Conservation (phyloP, 2,888 invertebrate species). For the Drosophila borealis region DNA sequence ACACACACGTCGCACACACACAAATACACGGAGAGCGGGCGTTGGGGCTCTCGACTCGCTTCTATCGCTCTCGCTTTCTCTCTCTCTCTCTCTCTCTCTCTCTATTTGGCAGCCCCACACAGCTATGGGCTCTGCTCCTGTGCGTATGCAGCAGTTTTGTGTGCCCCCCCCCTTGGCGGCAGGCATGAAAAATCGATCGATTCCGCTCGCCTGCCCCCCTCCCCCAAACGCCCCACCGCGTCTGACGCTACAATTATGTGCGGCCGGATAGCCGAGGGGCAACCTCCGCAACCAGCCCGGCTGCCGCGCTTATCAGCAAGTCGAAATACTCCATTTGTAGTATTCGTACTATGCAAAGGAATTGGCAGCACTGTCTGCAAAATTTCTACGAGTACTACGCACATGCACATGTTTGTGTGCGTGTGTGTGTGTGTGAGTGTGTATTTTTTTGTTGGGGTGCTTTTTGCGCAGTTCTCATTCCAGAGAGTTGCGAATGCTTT, state of each 20-base stretch:
- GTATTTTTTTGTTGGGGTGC: conserved; percentile 48
- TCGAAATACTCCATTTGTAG: conserved; percentile 68
- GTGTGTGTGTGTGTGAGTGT: conserved; percentile 3
- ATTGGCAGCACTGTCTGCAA: conserved; percentile 71
- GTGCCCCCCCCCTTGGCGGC: conserved; percentile 19
- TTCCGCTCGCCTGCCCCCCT: conserved; percentile 26
- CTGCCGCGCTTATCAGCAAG: conserved; percentile 71
- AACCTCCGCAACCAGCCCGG: conserved; percentile 14
- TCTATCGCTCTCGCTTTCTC: conserved; percentile 7
- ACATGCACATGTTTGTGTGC: background rate
- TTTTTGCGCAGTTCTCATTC: conserved; percentile 48
- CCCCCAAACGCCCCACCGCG: conserved; percentile 1
- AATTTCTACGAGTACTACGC: conserved; percentile 53
- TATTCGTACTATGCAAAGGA: conserved; percentile 69
- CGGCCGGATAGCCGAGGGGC: conserved; percentile 1
- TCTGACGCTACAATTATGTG: conserved; percentile 51
- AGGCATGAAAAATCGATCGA: conserved; percentile 81
- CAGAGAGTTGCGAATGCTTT: conserved; percentile 27
- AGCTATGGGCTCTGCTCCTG: conserved; percentile 48
- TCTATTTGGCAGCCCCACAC: background rate
- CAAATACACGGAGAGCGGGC: conserved; percentile 25
- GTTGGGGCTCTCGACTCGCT: conserved; percentile 25
- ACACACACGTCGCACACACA: conserved; percentile 73
- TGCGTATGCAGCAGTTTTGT: conserved; percentile 72
- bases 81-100: background rate